Evolutionary conservation across 2,113 vertebrate species (phyloP).

Genomic region (Grammomys surdaster): DNA sequence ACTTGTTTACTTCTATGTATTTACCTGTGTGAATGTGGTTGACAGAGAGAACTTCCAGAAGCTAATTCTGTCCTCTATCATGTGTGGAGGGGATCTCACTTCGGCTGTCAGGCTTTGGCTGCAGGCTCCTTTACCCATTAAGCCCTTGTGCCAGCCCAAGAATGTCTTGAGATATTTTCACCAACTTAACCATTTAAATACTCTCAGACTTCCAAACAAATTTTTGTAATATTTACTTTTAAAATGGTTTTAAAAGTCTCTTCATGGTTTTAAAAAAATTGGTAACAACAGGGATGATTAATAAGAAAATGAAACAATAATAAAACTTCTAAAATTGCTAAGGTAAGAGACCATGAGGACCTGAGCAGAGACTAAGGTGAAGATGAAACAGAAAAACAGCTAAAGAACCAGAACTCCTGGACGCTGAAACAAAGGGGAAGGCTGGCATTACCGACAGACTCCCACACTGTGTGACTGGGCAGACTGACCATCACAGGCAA

Average conservation of each 20-base stretch:
- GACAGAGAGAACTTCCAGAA: background rate
- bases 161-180: background rate
- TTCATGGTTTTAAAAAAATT: constrained; percentile 26
- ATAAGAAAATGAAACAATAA: constrained; percentile 49
- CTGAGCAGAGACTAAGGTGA: background rate
- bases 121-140: background rate
- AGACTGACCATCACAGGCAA: background rate
- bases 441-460: background rate
- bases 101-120: background rate
- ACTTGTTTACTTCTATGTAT: background rate
- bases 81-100: background rate
- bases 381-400: background rate
- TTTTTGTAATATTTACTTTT: constrained; percentile 11
- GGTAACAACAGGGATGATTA: background rate
- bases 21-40: background rate
- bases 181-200: constrained; percentile 15
- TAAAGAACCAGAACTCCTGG: background rate
- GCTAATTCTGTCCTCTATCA: background rate
- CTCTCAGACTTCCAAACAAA: constrained; percentile 47
- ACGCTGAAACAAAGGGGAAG: constrained; percentile 1
- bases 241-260: constrained; percentile 23
- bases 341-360: background rate
- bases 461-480: background rate
- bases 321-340: constrained; percentile 10
- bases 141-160: too few relatives aligned